Conservation (phyloP, 2,113 vertebrate species). For the Potamarius usumacintae region DNA sequence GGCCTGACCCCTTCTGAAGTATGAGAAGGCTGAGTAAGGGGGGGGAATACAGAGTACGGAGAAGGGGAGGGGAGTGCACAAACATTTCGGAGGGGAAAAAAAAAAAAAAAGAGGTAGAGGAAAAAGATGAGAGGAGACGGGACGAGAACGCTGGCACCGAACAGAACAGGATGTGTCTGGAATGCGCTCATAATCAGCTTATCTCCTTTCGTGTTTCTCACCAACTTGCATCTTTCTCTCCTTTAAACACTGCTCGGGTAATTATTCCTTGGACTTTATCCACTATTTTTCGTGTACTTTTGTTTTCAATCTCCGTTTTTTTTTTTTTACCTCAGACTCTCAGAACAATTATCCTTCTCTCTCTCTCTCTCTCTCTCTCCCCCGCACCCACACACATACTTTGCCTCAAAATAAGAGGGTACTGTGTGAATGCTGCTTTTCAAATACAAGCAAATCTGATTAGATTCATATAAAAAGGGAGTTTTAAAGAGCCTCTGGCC, state of each 20-base stretch:
- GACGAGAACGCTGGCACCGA: constrained; percentile 53
- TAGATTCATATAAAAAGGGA: constrained; percentile 29
- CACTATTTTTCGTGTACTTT: not conserved
- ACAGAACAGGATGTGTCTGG: constrained; percentile 60
- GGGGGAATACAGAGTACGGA: not conserved
- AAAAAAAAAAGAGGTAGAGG: constrained; percentile 41
- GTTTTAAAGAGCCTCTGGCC: constrained; percentile 48
- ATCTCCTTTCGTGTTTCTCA: constrained; percentile 58
- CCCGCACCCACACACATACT: not conserved
- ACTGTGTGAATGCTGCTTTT: constrained; percentile 47
- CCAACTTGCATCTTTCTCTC: constrained; percentile 22
- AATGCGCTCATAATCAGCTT: constrained; percentile 70
- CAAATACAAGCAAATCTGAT: constrained; percentile 57
- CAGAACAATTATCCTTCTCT: constrained; percentile 7
- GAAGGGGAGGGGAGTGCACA: not conserved
- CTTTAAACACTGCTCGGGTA: constrained; percentile 14
- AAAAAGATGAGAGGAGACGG: constrained; percentile 33
- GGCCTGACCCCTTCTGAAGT: constrained; percentile 35
- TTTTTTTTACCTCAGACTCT: constrained; percentile 32
- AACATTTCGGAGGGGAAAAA: not conserved
- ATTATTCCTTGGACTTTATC: constrained; percentile 16
- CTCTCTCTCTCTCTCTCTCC: constrained; percentile 26
- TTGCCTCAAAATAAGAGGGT: not conserved
- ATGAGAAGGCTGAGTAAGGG: constrained; percentile 26
- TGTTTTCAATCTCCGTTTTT: not conserved